Conservation (phyloP, 2,797 vertebrate species). For the Spatula versicolor region DNA sequence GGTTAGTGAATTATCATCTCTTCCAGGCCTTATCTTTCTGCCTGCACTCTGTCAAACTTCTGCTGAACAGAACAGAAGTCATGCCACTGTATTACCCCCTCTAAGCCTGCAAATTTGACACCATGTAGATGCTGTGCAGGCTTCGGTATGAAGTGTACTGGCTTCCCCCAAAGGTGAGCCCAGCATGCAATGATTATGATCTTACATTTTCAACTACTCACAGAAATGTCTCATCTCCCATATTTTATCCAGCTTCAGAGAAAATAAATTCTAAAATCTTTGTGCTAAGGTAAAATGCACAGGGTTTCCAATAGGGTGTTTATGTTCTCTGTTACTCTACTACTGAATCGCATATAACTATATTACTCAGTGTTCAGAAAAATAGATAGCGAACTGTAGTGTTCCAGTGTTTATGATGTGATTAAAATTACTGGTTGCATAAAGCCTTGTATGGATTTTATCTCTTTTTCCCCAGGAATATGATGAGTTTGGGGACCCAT, state of each 20-base stretch:
- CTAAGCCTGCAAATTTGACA: background rate
- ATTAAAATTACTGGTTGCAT: background rate
- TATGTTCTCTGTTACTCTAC: background rate
- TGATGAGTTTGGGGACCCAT: background rate
- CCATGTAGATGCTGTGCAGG: background rate
- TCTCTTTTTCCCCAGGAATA: background rate
- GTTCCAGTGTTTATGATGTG: background rate
- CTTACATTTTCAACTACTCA: background rate
- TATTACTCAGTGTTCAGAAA: background rate
- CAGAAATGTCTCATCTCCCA: background rate
- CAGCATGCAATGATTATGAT: background rate
- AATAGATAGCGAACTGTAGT: background rate
- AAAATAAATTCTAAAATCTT: background rate
- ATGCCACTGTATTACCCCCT: background rate
- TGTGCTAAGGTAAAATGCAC: rapidly evolving
- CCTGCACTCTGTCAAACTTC: background rate
- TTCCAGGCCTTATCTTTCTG: slow-evolving; percentile 10
- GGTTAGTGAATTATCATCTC: background rate
- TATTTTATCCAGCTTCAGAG: background rate
- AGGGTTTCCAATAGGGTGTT: background rate
- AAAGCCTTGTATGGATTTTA: background rate
- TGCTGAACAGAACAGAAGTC: background rate
- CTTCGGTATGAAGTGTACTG: background rate
- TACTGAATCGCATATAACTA: background rate
- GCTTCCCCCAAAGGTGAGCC: background rate